Percentiles rank a stretch among this genome's conserved stretches.
phyloP scores from a whole-genome alignment of 2,888 invertebrate species.

The Smittia aterrima region DNA sequence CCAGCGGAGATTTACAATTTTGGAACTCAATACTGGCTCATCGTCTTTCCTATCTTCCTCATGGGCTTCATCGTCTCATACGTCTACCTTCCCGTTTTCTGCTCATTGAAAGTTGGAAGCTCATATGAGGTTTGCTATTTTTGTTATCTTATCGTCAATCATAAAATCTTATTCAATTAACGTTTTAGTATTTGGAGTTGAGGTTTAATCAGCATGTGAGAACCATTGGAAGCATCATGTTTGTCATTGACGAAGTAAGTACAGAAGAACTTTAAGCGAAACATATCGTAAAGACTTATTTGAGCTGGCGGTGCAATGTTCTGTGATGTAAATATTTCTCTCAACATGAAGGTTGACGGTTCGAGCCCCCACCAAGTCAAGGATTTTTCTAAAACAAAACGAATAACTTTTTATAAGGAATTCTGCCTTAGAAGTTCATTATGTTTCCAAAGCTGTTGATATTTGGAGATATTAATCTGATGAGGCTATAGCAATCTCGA shows the following conservation, averaged over 20 bases:
- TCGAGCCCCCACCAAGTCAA: slow-evolving; percentile 20
- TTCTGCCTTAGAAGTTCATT: slow-evolving; percentile 28
- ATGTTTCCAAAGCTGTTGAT: not conserved
- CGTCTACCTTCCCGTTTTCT: slow-evolving; percentile 80
- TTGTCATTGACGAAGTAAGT: slow-evolving; percentile 75
- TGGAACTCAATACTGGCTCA: slow-evolving; percentile 79
- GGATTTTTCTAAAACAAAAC: not conserved
- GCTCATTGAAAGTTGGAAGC: slow-evolving; percentile 70
- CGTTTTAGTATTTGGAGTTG: slow-evolving; percentile 73
- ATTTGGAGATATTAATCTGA: not conserved
- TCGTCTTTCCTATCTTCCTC: slow-evolving; percentile 67
- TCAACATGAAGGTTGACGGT: slow-evolving; percentile 1
- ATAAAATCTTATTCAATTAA: slow-evolving; percentile 42
- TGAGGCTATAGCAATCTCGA: slow-evolving; percentile 40
- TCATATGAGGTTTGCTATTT: slow-evolving; percentile 70
- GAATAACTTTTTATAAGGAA: slow-evolving; percentile 16
- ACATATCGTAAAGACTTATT: not conserved
- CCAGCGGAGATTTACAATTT: slow-evolving; percentile 85
- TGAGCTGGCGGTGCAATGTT: not conserved
- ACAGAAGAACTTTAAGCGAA: not conserved
- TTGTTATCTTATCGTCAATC: slow-evolving; percentile 13
- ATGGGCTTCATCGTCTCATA: slow-evolving; percentile 66
- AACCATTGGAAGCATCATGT: slow-evolving; percentile 72
- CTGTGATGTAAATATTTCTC: not conserved
- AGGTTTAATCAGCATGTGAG: slow-evolving; percentile 71